phyloP scores from a whole-genome alignment of 1,140 invertebrate genomes.

The Micrasema longulum region DNA sequence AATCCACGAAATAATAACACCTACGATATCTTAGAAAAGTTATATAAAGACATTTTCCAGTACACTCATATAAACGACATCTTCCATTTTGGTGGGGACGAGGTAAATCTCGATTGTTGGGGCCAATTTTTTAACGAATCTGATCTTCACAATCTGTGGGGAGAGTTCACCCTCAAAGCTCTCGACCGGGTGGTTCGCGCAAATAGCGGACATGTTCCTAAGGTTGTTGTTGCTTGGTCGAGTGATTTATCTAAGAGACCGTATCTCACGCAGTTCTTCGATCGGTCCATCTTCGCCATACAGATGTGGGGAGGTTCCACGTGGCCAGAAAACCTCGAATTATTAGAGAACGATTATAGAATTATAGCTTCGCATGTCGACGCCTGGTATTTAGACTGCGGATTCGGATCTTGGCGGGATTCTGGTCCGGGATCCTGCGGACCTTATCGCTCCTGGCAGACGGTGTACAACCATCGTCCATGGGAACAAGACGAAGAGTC shows the following conservation, averaged over 20 bases:
- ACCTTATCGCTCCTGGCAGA: slow-evolving; percentile 86
- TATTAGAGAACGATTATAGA: slow-evolving; percentile 79
- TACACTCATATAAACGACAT: slow-evolving; percentile 75
- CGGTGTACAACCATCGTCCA: slow-evolving; percentile 83
- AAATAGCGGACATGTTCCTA: slow-evolving; percentile 73
- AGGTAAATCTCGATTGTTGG: slow-evolving; percentile 84
- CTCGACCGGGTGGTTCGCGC: slow-evolving; percentile 72
- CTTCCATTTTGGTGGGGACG: slow-evolving; percentile 87
- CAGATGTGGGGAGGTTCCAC: slow-evolving; percentile 84
- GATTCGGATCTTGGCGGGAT: slow-evolving; percentile 84
- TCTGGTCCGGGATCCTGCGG: slow-evolving; percentile 77
- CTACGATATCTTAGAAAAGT: slow-evolving; percentile 75
- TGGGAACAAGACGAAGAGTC: slow-evolving; percentile 71
- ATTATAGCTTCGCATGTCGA: slow-evolving; percentile 87
- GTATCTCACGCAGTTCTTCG: slow-evolving; percentile 73
- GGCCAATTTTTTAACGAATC: slow-evolving; percentile 79
- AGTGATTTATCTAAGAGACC: slow-evolving; percentile 81
- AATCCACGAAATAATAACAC: slow-evolving; percentile 83
- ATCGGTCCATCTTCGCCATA: slow-evolving; percentile 67
- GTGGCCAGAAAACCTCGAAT: slow-evolving; percentile 80
- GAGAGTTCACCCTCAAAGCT: slow-evolving; percentile 78
- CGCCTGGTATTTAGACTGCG: slow-evolving; percentile 88
- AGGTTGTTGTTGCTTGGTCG: slow-evolving; percentile 81
- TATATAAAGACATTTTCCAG: slow-evolving; percentile 77
- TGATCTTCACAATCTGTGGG: slow-evolving; percentile 81